Conservation (phyloP, 2,113 vertebrate species). For the Mesocricetus auratus region DNA sequence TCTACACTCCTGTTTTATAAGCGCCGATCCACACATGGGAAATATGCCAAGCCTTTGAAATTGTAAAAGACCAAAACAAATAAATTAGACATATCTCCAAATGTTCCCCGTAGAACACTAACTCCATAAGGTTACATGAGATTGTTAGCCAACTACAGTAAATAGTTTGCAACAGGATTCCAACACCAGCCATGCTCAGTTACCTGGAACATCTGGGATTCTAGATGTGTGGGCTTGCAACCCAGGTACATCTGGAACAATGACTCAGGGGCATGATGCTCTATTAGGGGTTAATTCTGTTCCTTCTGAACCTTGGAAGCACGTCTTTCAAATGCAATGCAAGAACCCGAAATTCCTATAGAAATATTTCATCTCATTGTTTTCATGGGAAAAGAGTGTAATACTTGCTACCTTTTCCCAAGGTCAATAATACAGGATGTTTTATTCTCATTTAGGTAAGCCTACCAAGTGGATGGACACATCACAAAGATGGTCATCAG, state of each 20-base stretch:
- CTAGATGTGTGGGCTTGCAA: not conserved
- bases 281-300: not conserved
- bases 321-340: not conserved
- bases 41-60: slow-evolving; percentile 79
- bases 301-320: not conserved
- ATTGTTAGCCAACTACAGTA: not conserved
- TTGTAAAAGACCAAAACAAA: slow-evolving; percentile 75
- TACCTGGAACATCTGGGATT: not conserved
- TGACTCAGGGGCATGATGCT: not conserved
- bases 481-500: not conserved
- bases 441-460: not conserved
- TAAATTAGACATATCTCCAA: not conserved
- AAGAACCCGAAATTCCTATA: not conserved
- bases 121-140: slow-evolving; percentile 10
- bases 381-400: not conserved
- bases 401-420: not conserved
- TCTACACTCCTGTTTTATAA: not conserved
- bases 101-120: not conserved
- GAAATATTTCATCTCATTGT: not conserved
- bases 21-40: slow-evolving; percentile 54
- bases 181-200: not conserved
- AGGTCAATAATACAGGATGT: not conserved
- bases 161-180: not conserved
- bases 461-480: not conserved
- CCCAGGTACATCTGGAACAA: not conserved